phyloP scores from a whole-genome alignment of 2,888 invertebrate species.

The Zaprionus lineosus region DNA sequence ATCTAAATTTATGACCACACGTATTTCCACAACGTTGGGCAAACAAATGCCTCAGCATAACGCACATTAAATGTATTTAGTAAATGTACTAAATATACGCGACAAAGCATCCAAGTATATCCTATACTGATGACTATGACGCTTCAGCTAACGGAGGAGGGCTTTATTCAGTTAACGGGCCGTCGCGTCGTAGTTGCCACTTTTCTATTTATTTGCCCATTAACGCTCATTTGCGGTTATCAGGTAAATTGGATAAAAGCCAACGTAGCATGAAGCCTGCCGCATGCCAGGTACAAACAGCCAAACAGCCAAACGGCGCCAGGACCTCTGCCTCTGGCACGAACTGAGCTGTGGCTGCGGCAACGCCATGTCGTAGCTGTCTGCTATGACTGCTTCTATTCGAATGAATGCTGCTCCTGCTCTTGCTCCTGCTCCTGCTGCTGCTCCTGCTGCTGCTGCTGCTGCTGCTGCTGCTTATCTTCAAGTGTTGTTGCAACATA shows the following conservation, averaged over 20 bases:
- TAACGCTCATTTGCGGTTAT: slow-evolving; percentile 77
- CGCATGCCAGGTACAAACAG: slow-evolving; percentile 35
- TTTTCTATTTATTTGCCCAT: slow-evolving; percentile 77
- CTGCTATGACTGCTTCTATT: neutral
- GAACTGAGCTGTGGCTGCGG: neutral
- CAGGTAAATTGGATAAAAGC: slow-evolving; percentile 78
- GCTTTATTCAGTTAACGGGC: slow-evolving; percentile 61
- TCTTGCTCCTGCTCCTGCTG: slow-evolving; percentile 36
- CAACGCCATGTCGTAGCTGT: slow-evolving; percentile 24
- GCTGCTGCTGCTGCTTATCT: slow-evolving; percentile 55
- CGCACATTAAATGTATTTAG: slow-evolving; percentile 68
- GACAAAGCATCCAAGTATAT: slow-evolving; percentile 28
- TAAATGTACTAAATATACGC: slow-evolving; percentile 59
- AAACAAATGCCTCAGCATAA: slow-evolving; percentile 25
- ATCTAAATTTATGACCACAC: slow-evolving; percentile 32
- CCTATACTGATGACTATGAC: slow-evolving; percentile 16
- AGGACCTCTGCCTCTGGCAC: slow-evolving; percentile 17
- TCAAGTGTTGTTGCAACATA: slow-evolving; percentile 65
- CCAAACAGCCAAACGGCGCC: neutral
- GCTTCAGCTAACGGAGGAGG: neutral
- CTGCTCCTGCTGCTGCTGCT: slow-evolving; percentile 2
- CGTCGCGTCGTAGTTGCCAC: slow-evolving; percentile 72
- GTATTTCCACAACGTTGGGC: slow-evolving; percentile 26
- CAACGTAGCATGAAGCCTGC: slow-evolving; percentile 72
- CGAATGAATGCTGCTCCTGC: slow-evolving; percentile 1